Evolutionary conservation across 2,113 vertebrate genomes (phyloP).

Genomic region (Etia nguti): DNA sequence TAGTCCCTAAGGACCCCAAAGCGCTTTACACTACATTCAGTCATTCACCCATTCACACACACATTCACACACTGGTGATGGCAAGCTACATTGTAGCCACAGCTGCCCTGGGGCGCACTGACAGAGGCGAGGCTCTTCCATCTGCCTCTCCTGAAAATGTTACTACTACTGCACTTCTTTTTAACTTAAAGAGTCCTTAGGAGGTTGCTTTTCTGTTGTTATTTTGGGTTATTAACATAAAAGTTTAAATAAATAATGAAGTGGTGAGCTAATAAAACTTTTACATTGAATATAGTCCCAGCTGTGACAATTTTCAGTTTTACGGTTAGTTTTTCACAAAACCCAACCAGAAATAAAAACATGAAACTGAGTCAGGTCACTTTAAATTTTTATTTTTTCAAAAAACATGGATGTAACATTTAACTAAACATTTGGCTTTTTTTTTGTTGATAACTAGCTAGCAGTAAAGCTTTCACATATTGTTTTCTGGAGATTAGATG

Average conservation of each 20-base stretch:
- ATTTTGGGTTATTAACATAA: background rate
- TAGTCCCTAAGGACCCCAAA: too few species aligned
- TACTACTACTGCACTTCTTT: background rate
- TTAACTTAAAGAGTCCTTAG: background rate
- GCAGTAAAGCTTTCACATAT: background rate
- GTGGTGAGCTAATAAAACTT: background rate
- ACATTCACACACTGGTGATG: too few species aligned
- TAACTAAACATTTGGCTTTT: background rate
- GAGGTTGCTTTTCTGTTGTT: background rate
- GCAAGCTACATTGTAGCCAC: too few species aligned
- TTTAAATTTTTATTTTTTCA: fast-evolving
- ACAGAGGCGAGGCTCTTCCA: too few species aligned
- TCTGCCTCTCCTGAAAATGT: background rate
- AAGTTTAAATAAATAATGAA: background rate
- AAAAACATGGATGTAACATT: background rate
- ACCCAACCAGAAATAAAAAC: background rate
- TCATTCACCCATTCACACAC: too few species aligned
- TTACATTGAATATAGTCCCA: background rate
- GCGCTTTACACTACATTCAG: too few species aligned
- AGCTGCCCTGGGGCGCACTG: too few species aligned
- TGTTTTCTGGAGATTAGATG: background rate
- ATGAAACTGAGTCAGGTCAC: background rate
- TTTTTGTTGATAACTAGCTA: background rate
- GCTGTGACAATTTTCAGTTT: background rate
- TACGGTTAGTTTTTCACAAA: background rate